Conservation (phyloP, 2,888 invertebrate genomes). For the Nemoura dubitans region DNA sequence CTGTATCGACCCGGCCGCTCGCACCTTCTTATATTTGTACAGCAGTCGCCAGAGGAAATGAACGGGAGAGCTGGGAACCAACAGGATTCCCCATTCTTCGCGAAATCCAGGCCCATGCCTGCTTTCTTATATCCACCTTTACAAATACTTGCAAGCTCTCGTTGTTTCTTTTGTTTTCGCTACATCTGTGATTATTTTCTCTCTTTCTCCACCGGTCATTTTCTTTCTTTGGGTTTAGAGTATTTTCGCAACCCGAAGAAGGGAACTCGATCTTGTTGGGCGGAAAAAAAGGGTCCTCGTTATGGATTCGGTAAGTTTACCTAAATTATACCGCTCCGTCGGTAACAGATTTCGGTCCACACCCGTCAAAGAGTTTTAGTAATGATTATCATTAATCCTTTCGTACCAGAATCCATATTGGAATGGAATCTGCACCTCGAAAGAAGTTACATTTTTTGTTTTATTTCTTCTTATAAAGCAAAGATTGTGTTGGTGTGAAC, state of each 20-base stretch:
- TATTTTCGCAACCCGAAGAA: neutral
- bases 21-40: constrained; percentile 39
- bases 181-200: constrained; percentile 20
- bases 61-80: constrained; percentile 10
- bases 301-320: neutral
- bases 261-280: too few species aligned
- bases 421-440: too few species aligned
- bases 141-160: constrained; percentile 17
- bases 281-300: neutral
- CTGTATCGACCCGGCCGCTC: constrained; percentile 38
- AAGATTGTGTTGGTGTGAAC: too few species aligned
- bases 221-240: neutral
- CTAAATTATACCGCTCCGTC: too few species aligned
- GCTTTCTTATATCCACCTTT: constrained; percentile 24
- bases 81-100: neutral
- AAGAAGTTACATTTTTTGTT: too few species aligned
- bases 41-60: constrained; percentile 30
- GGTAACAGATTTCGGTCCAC: too few species aligned
- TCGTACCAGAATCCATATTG: too few species aligned
- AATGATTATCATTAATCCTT: too few species aligned
- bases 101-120: constrained; percentile 19
- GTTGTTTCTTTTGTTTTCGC: constrained; percentile 1
- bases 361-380: too few species aligned
- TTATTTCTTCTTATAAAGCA: too few species aligned
- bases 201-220: neutral